Percentiles rank a stretch among this genome's conserved stretches.
These are phyloP conservation scores for Bellardia bayeri DNA, from an alignment of 2,888 invertebrate species.

Conservation along the genomic window DNA sequence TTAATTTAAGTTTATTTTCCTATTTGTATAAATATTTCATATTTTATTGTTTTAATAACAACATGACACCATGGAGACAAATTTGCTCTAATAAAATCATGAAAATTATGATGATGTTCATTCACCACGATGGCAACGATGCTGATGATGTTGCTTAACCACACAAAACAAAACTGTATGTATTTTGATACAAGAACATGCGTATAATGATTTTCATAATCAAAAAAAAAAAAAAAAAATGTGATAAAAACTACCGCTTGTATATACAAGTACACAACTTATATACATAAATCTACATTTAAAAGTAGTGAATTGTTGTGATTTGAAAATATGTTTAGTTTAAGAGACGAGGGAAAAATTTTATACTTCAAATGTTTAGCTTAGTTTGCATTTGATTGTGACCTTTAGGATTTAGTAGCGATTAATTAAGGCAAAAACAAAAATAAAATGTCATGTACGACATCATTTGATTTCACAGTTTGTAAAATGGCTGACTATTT, in stretches of 20 bases:
- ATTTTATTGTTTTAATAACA: constrained; percentile 7
- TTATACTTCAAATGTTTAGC: not conserved
- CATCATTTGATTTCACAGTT: not conserved
- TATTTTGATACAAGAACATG: not conserved
- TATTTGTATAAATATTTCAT: constrained; percentile 2
- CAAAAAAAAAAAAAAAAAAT: not conserved
- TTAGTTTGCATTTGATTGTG: not conserved
- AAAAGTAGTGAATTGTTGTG: constrained; percentile 6
- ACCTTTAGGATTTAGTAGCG: not conserved
- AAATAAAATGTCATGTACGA: constrained; percentile 1
- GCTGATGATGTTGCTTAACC: not conserved
- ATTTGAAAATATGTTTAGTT: constrained; percentile 1
- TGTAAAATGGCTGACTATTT: not conserved
- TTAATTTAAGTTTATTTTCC: constrained; percentile 7
- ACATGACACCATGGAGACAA: constrained; percentile 2
- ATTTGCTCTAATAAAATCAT: constrained; percentile 1
- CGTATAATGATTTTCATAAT: not conserved
- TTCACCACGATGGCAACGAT: not conserved
- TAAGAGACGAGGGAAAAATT: not conserved
- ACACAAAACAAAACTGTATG: not conserved
- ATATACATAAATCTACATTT: not conserved
- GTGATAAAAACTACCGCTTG: not conserved
- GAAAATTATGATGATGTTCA: not conserved
- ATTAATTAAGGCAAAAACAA: constrained; percentile 2
- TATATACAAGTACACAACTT: not conserved